Evolutionary conservation across 2,113 vertebrate species (phyloP).

Genomic region (Manacus vitellinus): DNA sequence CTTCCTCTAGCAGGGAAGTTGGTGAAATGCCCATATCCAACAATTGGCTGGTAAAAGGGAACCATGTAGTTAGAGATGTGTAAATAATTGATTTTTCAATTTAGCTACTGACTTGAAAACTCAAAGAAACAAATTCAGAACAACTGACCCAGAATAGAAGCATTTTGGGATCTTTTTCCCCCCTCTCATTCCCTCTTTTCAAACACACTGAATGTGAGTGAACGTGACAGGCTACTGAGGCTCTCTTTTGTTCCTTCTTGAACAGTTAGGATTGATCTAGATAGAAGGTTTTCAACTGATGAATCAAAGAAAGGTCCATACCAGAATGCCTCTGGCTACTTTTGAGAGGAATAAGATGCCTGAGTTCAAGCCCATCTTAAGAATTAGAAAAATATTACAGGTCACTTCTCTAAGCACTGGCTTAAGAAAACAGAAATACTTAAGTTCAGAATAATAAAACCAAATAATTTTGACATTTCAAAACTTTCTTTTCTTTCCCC

Average conservation of each 20-base stretch:
- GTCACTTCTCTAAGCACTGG: neutral
- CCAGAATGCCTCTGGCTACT: neutral
- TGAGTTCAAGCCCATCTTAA: neutral
- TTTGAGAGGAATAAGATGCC: neutral
- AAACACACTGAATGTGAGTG: neutral
- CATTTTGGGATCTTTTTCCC: rapidly evolving
- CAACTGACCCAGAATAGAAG: conserved; percentile 7
- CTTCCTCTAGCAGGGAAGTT: neutral
- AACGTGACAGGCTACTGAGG: neutral
- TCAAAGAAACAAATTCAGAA: neutral
- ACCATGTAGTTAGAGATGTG: neutral
- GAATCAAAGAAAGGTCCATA: neutral
- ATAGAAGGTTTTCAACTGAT: neutral
- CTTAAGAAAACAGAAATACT: neutral
- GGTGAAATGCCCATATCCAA: neutral
- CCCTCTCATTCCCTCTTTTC: neutral
- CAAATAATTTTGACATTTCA: neutral
- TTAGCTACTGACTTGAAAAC: conserved; percentile 31
- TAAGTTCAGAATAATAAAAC: neutral
- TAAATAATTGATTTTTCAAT: conserved; percentile 52
- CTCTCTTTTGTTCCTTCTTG: neutral
- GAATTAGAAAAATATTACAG: neutral
- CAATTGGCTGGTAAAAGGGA: neutral
- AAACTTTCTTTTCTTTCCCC: neutral
- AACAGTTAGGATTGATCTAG: neutral